Evolutionary conservation across 2,113 vertebrate species (phyloP), one percentile per base, ranked within the genome.

Genomic region (Tautogolabrus adspersus): DNA sequence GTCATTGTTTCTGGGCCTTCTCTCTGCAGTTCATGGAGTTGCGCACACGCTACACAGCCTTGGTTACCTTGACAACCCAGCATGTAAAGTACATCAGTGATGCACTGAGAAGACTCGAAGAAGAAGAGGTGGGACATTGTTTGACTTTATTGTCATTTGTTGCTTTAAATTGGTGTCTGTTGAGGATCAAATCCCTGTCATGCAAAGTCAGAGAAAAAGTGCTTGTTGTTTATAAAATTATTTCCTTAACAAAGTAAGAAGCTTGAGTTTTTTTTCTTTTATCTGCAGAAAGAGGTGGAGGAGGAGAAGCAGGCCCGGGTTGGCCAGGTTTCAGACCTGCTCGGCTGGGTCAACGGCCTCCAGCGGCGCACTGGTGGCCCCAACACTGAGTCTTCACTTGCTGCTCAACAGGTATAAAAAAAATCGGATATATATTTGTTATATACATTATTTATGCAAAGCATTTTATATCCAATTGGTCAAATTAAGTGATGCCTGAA

Each of bases 21-120:
- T 84, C 12, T 67, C 72, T 76, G 0, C n/a, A 99, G 98, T 98
- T 99, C 77, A 99, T 99, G 98, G 98, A 99, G 85, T 52, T 99
- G 56, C 94, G 97, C 58, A 99, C 98, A 30, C 97, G 96, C 0
- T 99, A 99, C 82, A 99, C 98, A 0, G 97, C 98, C 15, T 81
- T 99, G 92, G 97, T 99, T 26, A 99, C 98, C 0, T 81, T 99
- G 79, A 99, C 98, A 3, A 98, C 97, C 0, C 98, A 99, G 85
- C 97, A 99, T 2, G 97, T 99, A 10, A 99, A 98, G 86, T 99
- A 99, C 81, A 99, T 99, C 93, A 99, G 96, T 2, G 98, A 99
- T 26, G 96, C 98, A 0, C 95, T 99, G 34, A 93, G 97, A 58
- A 83, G 97, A 13, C 93, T 99, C 55, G 97, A 99, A 85, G 98